These are phyloP conservation scores for Pleuronectes platessa DNA, from an alignment of 2,113 vertebrate species.

Conservation along the genomic window DNA sequence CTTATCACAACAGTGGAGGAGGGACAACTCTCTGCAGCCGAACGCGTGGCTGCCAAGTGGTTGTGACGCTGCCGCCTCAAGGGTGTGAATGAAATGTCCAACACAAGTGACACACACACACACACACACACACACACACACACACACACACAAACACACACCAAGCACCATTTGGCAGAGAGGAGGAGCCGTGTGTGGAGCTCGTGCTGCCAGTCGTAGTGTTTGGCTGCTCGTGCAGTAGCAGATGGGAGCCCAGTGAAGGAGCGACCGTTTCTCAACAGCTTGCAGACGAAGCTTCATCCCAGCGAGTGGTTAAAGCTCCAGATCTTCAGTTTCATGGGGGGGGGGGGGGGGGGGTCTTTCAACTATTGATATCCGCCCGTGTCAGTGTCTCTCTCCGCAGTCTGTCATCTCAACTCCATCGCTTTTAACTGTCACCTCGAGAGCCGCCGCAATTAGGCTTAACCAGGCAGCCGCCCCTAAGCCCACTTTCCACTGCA, in stretches of 20 bases:
- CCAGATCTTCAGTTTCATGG: slow-evolving; percentile 65
- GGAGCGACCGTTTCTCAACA: slow-evolving; percentile 49
- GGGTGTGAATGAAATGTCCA: slow-evolving; percentile 54
- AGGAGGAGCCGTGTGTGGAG: background rate
- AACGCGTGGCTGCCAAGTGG: background rate
- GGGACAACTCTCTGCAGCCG: background rate
- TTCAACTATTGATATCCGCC: slow-evolving; percentile 35
- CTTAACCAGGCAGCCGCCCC: slow-evolving; percentile 42
- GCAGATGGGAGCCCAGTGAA: slow-evolving; percentile 71
- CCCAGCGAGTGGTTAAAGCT: slow-evolving; percentile 62
- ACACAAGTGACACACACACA: slow-evolving; percentile 13
- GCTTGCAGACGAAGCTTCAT: slow-evolving; percentile 53
- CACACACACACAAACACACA: background rate
- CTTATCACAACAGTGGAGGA: too few relatives aligned
- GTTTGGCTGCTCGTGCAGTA: slow-evolving; percentile 58
- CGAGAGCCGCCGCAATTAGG: slow-evolving; percentile 57
- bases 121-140: background rate
- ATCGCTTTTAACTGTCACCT: slow-evolving; percentile 38
- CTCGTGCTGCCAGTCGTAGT: slow-evolving; percentile 41
- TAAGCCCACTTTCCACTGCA: slow-evolving; percentile 25
- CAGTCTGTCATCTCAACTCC: slow-evolving; percentile 50
- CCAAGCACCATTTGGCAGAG: slow-evolving; percentile 21
- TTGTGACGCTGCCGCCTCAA: slow-evolving; percentile 14
- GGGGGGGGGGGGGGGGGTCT: slow-evolving; percentile 17
- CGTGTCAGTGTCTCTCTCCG: background rate